Base-by-base conservation (phyloP, 1,140 invertebrate genomes). In the Propsilocerus akamusi region DNA sequence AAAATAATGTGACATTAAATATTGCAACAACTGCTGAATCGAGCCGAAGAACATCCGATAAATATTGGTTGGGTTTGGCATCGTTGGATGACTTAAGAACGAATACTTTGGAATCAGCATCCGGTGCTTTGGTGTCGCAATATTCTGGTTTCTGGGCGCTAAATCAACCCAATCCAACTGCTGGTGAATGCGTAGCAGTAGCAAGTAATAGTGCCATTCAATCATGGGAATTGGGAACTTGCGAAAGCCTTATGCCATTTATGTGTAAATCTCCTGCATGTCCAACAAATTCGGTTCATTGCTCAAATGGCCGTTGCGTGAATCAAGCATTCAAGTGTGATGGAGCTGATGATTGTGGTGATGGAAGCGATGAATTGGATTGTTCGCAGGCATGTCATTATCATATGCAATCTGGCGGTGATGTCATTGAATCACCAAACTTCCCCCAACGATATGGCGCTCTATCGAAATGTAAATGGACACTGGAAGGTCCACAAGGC, bases 401-500 rank as follows among this genome's bases (percentile, higher is more conserved):
- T 62, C 91, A 95, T 58, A 86, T 93, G 76, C 88, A 85, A 11
- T 90, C 86, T 54, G 89, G 86, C 57, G 88, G 87, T n/a, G 93
- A 95, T 66, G 86, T 91, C 5, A 86, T 98, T 20, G 86, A 93
- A 64, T 92, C 89, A 55, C 86, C 89, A 1, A 92, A 90, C 62
- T 96, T 93, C 67, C 92, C 93, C 2, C 84, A 90, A 56, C 89
- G 90, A 59, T 97, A 97, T 64, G 75, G 77, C 49, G 75, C 89
- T 3, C 77, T 94, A 48, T 81, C 81, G 49, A 89, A 95, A 60
- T 97, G 93, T 65, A 93, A 93, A 68, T 97, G 94, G 93, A 95
- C 92, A 1, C 70, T 98, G 46, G 93, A 97, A 72, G 92, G 90
- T 24, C 92, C 92, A 4, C 80, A 95, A 67, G 93, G 93, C 32